Conservation (phyloP, 2,113 vertebrate species). For the Nibea albiflora region DNA sequence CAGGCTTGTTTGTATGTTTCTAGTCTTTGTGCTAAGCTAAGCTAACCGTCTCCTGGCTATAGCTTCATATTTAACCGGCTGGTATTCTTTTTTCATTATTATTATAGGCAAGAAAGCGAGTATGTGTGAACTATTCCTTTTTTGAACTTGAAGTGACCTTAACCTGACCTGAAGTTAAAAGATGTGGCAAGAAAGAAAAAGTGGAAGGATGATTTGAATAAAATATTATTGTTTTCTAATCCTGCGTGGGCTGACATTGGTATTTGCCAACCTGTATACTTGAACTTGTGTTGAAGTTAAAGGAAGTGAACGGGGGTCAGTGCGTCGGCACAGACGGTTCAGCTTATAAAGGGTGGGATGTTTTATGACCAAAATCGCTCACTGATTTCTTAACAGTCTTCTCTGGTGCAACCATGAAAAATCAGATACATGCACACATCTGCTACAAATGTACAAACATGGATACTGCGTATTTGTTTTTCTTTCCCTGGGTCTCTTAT, state of each 20-base stretch:
- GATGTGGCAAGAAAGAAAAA: background rate
- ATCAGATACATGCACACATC: constrained; percentile 63
- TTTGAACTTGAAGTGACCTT: background rate
- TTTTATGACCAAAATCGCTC: constrained; percentile 35
- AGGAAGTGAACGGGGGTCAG: background rate
- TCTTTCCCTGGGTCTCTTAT: constrained; percentile 64
- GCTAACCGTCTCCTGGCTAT: background rate
- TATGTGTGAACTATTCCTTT: background rate
- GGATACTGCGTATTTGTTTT: constrained; percentile 60
- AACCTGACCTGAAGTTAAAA: background rate
- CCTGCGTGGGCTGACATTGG: background rate
- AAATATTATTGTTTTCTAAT: constrained; percentile 7
- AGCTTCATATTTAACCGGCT: background rate
- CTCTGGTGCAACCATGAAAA: constrained; percentile 61
- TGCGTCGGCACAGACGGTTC: constrained; percentile 42
- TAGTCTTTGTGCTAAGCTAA: background rate
- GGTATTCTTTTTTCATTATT: background rate
- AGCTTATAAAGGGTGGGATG: constrained; percentile 39
- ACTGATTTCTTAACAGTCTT: constrained; percentile 44
- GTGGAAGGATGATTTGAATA: background rate
- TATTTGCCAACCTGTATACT: constrained; percentile 4
- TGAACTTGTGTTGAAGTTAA: constrained; percentile 21
- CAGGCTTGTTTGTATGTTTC: background rate
- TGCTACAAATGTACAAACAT: constrained; percentile 63
- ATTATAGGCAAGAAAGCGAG: background rate